These are phyloP conservation scores for Tiaroga cobitis DNA, from an alignment of 2,797 vertebrate genomes.

Conservation along the genomic window DNA sequence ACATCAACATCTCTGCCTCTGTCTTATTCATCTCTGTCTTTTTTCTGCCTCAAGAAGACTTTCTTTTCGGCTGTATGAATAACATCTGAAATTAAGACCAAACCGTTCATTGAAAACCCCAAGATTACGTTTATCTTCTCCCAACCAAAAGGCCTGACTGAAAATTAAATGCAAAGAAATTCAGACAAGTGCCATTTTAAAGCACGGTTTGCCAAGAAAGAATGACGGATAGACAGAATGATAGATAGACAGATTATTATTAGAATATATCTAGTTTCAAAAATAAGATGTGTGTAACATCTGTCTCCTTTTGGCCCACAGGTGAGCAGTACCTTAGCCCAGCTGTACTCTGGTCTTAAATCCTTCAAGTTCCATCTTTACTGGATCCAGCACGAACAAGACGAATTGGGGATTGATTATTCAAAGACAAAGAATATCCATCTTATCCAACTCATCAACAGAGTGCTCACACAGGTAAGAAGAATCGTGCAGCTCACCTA, in stretches of 20 bases:
- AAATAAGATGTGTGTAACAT: not conserved
- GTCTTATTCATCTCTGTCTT: not conserved
- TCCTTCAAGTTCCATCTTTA: constrained; percentile 66
- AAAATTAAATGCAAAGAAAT: not conserved
- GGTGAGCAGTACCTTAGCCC: constrained; percentile 65
- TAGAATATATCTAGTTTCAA: not conserved
- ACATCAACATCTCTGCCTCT: not conserved
- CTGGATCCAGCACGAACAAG: constrained; percentile 66
- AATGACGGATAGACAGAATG: not conserved
- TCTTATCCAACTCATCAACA: constrained; percentile 56
- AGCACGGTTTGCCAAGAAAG: not conserved
- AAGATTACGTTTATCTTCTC: not conserved
- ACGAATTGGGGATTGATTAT: constrained; percentile 51
- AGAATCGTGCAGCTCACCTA: not conserved
- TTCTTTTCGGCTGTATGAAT: not conserved
- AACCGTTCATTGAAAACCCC: not conserved
- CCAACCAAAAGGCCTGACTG: not conserved
- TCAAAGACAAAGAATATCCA: constrained; percentile 48
- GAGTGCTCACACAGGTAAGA: constrained; percentile 61
- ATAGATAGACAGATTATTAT: not conserved
- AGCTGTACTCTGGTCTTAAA: constrained; percentile 56
- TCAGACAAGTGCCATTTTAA: not conserved
- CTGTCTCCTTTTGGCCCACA: constrained; percentile 46
- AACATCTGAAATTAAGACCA: not conserved
- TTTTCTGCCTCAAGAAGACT: not conserved